Base-by-base conservation (phyloP, 2,888 invertebrate genomes). In the Rhorus exstirpatorius region DNA sequence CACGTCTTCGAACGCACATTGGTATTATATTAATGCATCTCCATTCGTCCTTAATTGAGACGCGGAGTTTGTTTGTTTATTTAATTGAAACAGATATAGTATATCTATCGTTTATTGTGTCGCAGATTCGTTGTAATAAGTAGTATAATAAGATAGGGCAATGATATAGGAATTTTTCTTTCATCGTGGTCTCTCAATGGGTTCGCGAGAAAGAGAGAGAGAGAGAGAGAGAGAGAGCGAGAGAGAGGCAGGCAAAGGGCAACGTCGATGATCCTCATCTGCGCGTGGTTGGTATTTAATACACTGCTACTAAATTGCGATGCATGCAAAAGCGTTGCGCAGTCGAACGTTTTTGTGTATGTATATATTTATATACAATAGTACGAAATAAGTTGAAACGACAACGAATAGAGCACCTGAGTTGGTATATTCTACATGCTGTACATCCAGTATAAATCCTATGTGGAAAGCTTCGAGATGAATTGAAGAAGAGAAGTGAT, bases 261-360 rank as follows among this genome's bases (percentile, higher is more conserved):
- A 71, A 35, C 71, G 46, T 41, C n/a, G 75, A 65, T 72, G 81
- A 79, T 70, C 46, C 49, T 67, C 46, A 63, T 70, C 31, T 75
- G 63, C 55, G 51, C 55, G 19, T n/a, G 51, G 53, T 51, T 71
- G 38, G 67, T 71, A 71, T 71, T 71, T 65, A 55, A 81, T 75
- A 70, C 17, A 61, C 46, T 53, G 44, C 31, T 72, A 67, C 51
- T 60, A 60, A 72, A 71, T 71, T 83, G 70, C 65, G 51, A 79
- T 38, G 68, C 79, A 55, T 76, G 77, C 41, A 55, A 79, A 75
- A 80, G 77, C 58, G 70, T 81, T 79, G 83, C 83, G 68, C 51
- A 79, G 61, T 76, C 63, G 76, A 14, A 44, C 31, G 53, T 70
- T 58, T 61, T 67, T 51, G 8, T 44, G n/a, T 63, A 31, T 60